These are phyloP conservation scores for Indri indri DNA, from an alignment of 2,113 vertebrate genomes.

Conservation along the genomic window DNA sequence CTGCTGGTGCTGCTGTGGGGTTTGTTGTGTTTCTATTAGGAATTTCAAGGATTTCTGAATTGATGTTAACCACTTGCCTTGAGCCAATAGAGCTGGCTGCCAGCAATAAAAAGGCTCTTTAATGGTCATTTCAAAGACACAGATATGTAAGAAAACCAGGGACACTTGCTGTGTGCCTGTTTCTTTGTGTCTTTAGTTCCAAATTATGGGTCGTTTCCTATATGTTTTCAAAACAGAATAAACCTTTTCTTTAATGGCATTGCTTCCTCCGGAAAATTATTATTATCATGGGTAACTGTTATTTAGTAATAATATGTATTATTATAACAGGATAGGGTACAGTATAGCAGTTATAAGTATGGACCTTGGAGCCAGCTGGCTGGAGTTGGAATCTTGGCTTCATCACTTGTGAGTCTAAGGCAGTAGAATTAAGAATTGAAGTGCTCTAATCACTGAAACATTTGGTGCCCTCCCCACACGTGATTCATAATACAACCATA, in stretches of 20 bases:
- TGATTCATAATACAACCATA: not conserved
- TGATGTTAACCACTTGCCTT: constrained; percentile 67
- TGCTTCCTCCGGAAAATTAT: constrained; percentile 13
- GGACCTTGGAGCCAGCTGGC: not conserved
- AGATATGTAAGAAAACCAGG: not conserved
- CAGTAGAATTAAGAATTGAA: constrained; percentile 4
- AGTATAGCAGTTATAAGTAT: not conserved
- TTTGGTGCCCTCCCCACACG: not conserved
- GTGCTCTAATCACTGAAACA: not conserved
- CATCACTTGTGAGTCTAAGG: not conserved
- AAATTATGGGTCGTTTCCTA: constrained; percentile 47
- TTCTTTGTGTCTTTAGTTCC: constrained; percentile 32
- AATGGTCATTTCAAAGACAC: constrained; percentile 5
- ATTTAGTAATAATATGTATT: constrained; percentile 5
- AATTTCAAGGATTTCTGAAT: constrained; percentile 70
- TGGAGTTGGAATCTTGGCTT: not conserved
- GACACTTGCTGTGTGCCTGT: not conserved
- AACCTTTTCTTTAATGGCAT: constrained; percentile 37
- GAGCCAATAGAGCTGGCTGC: not conserved
- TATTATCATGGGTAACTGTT: constrained; percentile 16
- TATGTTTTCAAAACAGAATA: constrained; percentile 38
- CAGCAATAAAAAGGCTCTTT: not conserved
- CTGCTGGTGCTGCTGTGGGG: constrained; percentile 45
- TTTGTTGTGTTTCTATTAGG: constrained; percentile 68
- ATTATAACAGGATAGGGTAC: not conserved